Evolutionary conservation across 2,888 invertebrate genomes (phyloP).

Genomic region (Drymonia ruficornis): DNA sequence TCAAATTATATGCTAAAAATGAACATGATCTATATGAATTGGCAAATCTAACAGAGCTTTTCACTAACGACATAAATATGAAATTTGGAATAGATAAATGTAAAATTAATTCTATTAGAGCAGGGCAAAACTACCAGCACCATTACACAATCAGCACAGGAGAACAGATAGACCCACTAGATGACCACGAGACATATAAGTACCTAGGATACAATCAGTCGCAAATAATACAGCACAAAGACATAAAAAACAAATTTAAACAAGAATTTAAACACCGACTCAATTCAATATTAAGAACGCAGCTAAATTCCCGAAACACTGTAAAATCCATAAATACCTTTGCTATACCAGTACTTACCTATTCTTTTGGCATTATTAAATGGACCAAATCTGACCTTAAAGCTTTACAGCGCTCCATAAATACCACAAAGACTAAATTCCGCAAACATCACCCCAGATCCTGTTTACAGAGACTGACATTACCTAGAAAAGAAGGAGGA

Average conservation of each 20-base stretch:
- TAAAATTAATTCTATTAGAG: too few relatives aligned
- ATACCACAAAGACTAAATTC: slow-evolving; percentile 11
- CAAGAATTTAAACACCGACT: background rate
- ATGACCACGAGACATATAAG: slow-evolving; percentile 9
- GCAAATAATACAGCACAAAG: slow-evolving; percentile 6
- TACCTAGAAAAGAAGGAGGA: too few relatives aligned
- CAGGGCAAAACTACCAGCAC: slow-evolving; percentile 1
- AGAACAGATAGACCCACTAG: slow-evolving; percentile 5
- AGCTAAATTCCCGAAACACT: slow-evolving; percentile 3
- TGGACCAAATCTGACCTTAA: slow-evolving; percentile 12
- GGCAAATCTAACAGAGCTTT: slow-evolving; percentile 6
- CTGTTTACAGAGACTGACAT: too few relatives aligned
- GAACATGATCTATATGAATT: slow-evolving; percentile 8
- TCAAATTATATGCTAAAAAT: slow-evolving; percentile 10
- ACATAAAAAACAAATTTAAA: background rate
- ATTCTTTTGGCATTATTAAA: slow-evolving; percentile 11
- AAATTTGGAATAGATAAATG: slow-evolving; percentile 10
- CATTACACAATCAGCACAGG: slow-evolving; percentile 2
- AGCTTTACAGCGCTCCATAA: slow-evolving; percentile 10
- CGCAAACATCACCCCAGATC: slow-evolving; percentile 10
- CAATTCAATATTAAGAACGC: background rate
- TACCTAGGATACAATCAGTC: slow-evolving; percentile 10
- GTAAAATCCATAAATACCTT: slow-evolving; percentile 14
- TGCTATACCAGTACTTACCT: slow-evolving; percentile 10
- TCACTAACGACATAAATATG: slow-evolving; percentile 8